These are phyloP conservation scores for Zaprionus lineosus DNA, from an alignment of 2,888 invertebrate genomes.

Conservation along the genomic window DNA sequence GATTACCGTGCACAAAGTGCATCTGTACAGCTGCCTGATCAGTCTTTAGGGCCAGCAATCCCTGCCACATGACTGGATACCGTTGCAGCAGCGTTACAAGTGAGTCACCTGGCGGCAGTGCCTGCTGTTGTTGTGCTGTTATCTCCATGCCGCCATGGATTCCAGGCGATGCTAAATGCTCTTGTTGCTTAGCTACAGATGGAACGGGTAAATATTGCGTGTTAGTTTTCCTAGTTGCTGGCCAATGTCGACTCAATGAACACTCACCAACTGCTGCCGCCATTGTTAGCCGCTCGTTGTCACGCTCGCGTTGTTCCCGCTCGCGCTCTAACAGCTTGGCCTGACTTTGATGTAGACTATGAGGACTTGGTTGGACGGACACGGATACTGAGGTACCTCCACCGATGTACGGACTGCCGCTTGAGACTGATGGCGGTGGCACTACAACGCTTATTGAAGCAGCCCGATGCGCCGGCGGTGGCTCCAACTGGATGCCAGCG, in stretches of 20 bases:
- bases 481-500: conserved; percentile 82
- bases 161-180: conserved; percentile 47
- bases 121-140: conserved; percentile 84
- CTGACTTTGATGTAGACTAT: conserved; percentile 67
- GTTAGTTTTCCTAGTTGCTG: neutral
- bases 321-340: conserved; percentile 81
- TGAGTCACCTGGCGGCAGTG: conserved; percentile 92
- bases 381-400: conserved; percentile 54
- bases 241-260: neutral
- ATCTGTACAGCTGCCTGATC: conserved; percentile 99
- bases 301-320: conserved; percentile 79
- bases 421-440: conserved; percentile 74
- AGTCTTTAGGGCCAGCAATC: conserved; percentile 96
- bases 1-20: conserved; percentile 98
- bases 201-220: neutral
- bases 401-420: conserved; percentile 66
- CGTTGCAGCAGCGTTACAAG: conserved; percentile 92
- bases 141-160: conserved; percentile 78
- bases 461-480: conserved; percentile 85
- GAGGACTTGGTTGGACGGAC: conserved; percentile 56
- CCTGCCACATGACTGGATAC: conserved; percentile 99
- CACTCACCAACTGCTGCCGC: conserved; percentile 67
- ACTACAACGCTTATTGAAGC: conserved; percentile 82
- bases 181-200: conserved; percentile 61
- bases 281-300: conserved; percentile 64